A percentile compares a stretch with the other conserved stretches of the same genome.
These are phyloP conservation scores for Lates calcarifer DNA, from an alignment of 2,113 vertebrate species.

Conservation along the genomic window DNA sequence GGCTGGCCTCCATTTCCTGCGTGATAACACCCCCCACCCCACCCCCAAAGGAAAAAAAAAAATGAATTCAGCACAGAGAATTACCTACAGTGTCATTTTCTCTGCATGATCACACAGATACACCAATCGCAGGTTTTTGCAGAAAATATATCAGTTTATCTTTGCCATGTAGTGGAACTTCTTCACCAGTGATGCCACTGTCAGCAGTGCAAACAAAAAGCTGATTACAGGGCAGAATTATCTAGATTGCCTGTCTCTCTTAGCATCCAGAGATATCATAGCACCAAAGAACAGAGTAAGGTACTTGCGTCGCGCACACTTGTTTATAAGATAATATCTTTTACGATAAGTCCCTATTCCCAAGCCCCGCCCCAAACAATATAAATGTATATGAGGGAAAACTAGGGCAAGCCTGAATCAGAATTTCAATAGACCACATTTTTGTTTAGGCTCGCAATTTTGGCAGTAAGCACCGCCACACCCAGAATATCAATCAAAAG, in stretches of 20 bases:
- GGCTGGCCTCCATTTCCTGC: conserved; percentile 5
- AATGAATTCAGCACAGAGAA: conserved; percentile 54
- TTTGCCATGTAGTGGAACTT: conserved; percentile 65
- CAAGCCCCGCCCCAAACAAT: conserved; percentile 79
- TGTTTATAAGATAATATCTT: conserved; percentile 83
- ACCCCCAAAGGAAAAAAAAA: background rate
- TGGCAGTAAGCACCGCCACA: conserved; percentile 51
- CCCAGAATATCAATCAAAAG: conserved; percentile 75
- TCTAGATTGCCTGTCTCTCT: conserved; percentile 78
- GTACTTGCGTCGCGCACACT: conserved; percentile 62
- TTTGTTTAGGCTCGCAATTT: conserved; percentile 81
- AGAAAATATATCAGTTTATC: conserved; percentile 63
- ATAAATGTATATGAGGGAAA: conserved; percentile 87
- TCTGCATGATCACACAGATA: conserved; percentile 64
- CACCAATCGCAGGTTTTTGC: conserved; percentile 27
- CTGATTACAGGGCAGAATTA: conserved; percentile 79
- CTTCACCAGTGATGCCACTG: conserved; percentile 51
- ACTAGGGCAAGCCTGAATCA: conserved; percentile 77
- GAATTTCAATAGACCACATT: conserved; percentile 80
- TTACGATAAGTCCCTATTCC: conserved; percentile 66
- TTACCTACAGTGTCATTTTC: conserved; percentile 69
- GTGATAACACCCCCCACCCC: background rate
- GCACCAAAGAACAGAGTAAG: conserved; percentile 58
- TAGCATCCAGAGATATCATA: conserved; percentile 63
- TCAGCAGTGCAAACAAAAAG: conserved; percentile 74